Evolutionary conservation across 1,140 invertebrate species (phyloP), one percentile per base, ranked within the genome.

Genomic region (Drosophila setifemur): DNA sequence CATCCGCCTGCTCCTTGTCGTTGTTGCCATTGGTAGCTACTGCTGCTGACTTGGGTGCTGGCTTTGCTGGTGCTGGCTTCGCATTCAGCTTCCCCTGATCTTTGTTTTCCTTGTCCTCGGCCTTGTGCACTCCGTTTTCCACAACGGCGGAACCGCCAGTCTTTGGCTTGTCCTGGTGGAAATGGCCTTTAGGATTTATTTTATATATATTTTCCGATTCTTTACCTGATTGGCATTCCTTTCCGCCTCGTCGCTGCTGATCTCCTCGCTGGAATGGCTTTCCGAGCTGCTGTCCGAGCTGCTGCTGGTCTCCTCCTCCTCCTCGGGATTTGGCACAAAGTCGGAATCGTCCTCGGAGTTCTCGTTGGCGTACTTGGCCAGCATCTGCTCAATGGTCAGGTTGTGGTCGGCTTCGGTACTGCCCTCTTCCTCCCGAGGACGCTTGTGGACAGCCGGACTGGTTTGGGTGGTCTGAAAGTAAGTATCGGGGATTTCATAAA

Each of bases 301-400:
- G 73, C 43, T 71, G 28, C 45, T 54, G 35, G 25, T 60, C 6
- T 35, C 49, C 3, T 18, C 60, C 12, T 53, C 68, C 9, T 66
- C 73, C 43, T 78, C 70, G 0, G 52, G 12, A 28, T 76, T 50
- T 18, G 88, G 88, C 45, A 88, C 68, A 71, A 82, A 90, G 18
- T 90, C 89, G 0, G 82, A 87, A 31, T 90, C 89, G 55, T 89
- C 78, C 23, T 88, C 82, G 2, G 89, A 89, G 43, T 77, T 78
- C n/a, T 73, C 78, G 28, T 88, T 79, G 42, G 72, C 88, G 29
- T 88, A 90, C 40, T 89, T 90, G 23, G 73, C 60, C 12, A 90
- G 43, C 64, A 90, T 61, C 37, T 90, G 60, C n/a, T 73, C 67
- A 1, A 81, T 64, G 21, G 78, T 85, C 9, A 90, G 19, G 14